phyloP scores from a whole-genome alignment of 2,113 vertebrate genomes.

The Takifugu flavidus region DNA sequence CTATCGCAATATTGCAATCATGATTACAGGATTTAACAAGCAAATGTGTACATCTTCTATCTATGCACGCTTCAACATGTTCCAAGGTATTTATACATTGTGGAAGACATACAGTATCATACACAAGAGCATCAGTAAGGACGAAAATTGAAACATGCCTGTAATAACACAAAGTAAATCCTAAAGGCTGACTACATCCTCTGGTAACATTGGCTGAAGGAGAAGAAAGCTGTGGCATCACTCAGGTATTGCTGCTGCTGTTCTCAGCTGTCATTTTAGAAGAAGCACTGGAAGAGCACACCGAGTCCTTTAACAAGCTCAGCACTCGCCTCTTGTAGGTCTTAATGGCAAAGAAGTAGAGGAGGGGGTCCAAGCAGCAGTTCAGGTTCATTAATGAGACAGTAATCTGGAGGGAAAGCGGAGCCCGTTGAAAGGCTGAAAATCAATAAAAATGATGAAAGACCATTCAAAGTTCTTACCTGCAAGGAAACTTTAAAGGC shows the following conservation, averaged over 20 bases:
- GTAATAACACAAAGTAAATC: not conserved
- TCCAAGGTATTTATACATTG: not conserved
- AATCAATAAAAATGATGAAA: not conserved
- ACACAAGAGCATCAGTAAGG: not conserved
- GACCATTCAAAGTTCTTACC: constrained; percentile 38
- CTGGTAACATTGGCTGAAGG: not conserved
- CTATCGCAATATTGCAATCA: no score
- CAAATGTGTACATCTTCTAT: no score
- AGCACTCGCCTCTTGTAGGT: constrained; percentile 80
- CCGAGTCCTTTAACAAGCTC: constrained; percentile 73
- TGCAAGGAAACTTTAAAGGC: constrained; percentile 80
- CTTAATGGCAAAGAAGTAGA: constrained; percentile 86
- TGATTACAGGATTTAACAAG: no score
- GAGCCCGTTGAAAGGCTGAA: not conserved
- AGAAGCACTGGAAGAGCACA: constrained; percentile 58
- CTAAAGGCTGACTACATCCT: constrained; percentile 1
- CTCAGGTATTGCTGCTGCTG: constrained; percentile 78
- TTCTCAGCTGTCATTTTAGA: constrained; percentile 71
- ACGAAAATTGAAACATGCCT: not conserved
- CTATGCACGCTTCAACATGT: no score
- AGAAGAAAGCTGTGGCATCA: constrained; percentile 25
- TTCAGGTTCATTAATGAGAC: constrained; percentile 84
- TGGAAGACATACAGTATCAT: no score
- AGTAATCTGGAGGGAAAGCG: constrained; percentile 68
- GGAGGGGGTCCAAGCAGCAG: constrained; percentile 82